These are phyloP conservation scores for Dendrolimus houi DNA, from an alignment of 2,888 invertebrate species.

Conservation along the genomic window DNA sequence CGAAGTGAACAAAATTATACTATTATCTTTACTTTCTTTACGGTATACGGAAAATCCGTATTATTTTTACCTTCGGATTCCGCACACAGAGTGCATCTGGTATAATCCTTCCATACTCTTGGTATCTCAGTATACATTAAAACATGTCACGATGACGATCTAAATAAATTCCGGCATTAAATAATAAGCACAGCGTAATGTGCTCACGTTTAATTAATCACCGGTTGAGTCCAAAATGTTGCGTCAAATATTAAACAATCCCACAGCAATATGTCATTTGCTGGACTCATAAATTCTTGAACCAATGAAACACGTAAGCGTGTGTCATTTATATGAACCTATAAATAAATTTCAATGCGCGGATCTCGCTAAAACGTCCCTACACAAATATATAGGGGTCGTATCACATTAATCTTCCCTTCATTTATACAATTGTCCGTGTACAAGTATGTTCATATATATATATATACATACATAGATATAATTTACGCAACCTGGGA, in stretches of 20 bases:
- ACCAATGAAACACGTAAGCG: slow-evolving; percentile 47
- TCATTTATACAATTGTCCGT: slow-evolving; percentile 37
- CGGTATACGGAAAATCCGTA: too few relatives aligned
- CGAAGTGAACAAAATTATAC: too few relatives aligned
- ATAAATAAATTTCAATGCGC: slow-evolving; percentile 62
- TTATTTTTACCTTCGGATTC: too few relatives aligned
- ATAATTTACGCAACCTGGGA: not conserved
- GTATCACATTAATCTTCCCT: slow-evolving; percentile 54
- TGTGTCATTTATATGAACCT: slow-evolving; percentile 48
- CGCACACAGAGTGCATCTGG: too few relatives aligned
- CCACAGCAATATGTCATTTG: slow-evolving; percentile 28
- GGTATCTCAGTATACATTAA: too few relatives aligned
- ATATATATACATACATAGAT: too few relatives aligned
- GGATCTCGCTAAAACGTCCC: slow-evolving; percentile 57
- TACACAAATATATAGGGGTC: slow-evolving; percentile 56
- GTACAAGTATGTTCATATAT: too few relatives aligned
- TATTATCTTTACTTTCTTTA: too few relatives aligned
- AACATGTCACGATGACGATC: too few relatives aligned
- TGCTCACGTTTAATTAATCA: not conserved
- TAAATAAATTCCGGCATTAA: too few relatives aligned
- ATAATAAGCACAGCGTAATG: not conserved
- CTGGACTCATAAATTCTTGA: slow-evolving; percentile 33
- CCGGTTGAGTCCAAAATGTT: not conserved
- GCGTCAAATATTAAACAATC: not conserved
- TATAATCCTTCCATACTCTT: too few relatives aligned